Evolutionary conservation across 92 coral and sea anemone genomes (phyloP).

Genomic region (Epizoanthus fatuus): DNA sequence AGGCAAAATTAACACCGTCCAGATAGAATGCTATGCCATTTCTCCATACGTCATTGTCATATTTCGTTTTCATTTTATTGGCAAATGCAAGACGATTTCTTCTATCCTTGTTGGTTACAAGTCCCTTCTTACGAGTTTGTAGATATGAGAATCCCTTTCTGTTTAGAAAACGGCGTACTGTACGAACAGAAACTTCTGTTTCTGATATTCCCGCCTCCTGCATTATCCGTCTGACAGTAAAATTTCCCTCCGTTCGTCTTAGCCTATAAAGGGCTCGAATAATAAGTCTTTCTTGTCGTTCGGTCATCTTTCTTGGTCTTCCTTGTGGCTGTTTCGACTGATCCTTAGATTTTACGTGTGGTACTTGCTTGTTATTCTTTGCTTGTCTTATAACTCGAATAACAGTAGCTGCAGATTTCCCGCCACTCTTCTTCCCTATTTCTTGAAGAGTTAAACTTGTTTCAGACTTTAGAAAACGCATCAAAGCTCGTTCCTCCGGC

Average conservation of each 20-base stretch:
- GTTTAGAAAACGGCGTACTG: background rate
- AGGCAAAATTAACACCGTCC: background rate
- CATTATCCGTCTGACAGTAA: constrained; percentile 1
- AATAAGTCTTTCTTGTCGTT: constrained; percentile 15
- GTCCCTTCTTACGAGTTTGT: background rate
- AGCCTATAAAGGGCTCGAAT: constrained; percentile 1
- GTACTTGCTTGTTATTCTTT: too few species aligned
- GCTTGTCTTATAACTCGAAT: too few species aligned
- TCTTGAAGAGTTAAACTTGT: too few species aligned
- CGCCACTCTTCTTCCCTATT: too few species aligned
- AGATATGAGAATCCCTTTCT: background rate
- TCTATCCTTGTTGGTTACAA: background rate
- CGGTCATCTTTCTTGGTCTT: background rate
- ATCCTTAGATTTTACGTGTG: too few species aligned
- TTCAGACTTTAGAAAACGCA: too few species aligned
- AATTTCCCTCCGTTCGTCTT: constrained; percentile 10
- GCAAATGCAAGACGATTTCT: background rate
- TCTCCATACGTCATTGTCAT: background rate
- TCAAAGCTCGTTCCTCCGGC: too few species aligned
- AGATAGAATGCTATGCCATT: background rate
- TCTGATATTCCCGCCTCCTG: background rate
- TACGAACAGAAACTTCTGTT: background rate
- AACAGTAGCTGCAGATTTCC: too few species aligned
- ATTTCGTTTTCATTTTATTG: background rate
- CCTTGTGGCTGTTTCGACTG: background rate